Conservation (phyloP, 2,888 invertebrate genomes). For the Laothoe populi region DNA sequence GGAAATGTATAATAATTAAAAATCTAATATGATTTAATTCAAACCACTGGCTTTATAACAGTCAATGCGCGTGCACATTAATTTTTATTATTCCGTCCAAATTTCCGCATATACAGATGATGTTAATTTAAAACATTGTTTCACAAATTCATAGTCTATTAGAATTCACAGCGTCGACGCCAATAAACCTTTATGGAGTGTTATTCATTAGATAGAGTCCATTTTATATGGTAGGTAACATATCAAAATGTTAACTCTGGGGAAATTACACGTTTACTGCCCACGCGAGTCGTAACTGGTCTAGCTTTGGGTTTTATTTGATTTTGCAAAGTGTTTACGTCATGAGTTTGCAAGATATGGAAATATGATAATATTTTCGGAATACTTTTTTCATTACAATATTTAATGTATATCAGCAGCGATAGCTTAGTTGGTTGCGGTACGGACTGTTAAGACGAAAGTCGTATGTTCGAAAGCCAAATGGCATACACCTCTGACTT, state of each 20-base stretch:
- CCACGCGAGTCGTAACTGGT: conserved; percentile 19
- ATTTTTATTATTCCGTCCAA: background rate
- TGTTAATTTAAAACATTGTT: conserved; percentile 16
- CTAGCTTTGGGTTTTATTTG: conserved; percentile 13
- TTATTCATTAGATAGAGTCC: conserved; percentile 45
- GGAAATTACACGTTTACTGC: conserved; percentile 60
- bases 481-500: too few relatives aligned
- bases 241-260: conserved; percentile 57
- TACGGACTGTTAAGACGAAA: too few relatives aligned
- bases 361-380: too few relatives aligned
- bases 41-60: background rate
- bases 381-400: too few relatives aligned
- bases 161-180: conserved; percentile 45
- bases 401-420: too few relatives aligned
- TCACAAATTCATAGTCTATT: conserved; percentile 48
- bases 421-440: too few relatives aligned
- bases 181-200: conserved; percentile 44
- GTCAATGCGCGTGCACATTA: background rate
- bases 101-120: background rate
- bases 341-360: background rate
- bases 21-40: background rate
- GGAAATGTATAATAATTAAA: too few relatives aligned
- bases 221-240: conserved; percentile 62
- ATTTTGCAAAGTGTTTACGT: conserved; percentile 5
- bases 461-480: too few relatives aligned